Percentiles rank a stretch among this genome's conserved stretches.
These are phyloP conservation scores for Sinopyrophorus schimmeli DNA, from an alignment of 2,888 invertebrate genomes.

Conservation along the genomic window DNA sequence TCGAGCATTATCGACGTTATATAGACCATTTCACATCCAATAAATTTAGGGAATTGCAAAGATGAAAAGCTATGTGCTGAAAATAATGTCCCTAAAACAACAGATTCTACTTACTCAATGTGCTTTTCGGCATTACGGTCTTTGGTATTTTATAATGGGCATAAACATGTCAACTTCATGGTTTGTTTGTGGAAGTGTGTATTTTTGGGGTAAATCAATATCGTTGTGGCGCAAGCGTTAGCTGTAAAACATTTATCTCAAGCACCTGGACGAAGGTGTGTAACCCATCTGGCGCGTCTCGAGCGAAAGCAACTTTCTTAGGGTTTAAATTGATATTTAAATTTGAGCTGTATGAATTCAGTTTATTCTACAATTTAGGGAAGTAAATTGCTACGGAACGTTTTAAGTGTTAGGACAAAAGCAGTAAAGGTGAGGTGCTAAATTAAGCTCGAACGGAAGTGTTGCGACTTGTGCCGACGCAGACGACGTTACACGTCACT, in stretches of 20 bases:
- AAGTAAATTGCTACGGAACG: slow-evolving; percentile 26
- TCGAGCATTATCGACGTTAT: slow-evolving; percentile 26
- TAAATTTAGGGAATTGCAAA: slow-evolving; percentile 27
- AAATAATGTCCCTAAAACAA: slow-evolving; percentile 28
- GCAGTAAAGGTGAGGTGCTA: slow-evolving; percentile 27
- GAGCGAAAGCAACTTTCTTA: slow-evolving; percentile 13
- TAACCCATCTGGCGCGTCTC: slow-evolving; percentile 40
- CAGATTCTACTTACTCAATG: slow-evolving; percentile 24
- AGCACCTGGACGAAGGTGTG: slow-evolving; percentile 45
- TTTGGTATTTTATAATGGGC: slow-evolving; percentile 24
- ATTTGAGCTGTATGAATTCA: slow-evolving; percentile 24
- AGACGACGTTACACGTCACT: slow-evolving; percentile 30
- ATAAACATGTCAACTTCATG: slow-evolving; percentile 24
- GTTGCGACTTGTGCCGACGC: slow-evolving; percentile 21
- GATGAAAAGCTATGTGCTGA: slow-evolving; percentile 27
- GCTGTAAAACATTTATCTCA: slow-evolving; percentile 45
- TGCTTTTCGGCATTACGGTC: slow-evolving; percentile 6
- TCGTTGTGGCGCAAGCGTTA: slow-evolving; percentile 29
- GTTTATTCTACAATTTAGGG: slow-evolving; percentile 28
- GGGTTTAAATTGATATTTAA: slow-evolving; percentile 27
- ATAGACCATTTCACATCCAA: slow-evolving; percentile 29
- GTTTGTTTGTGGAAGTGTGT: slow-evolving; percentile 32
- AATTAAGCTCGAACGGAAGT: slow-evolving; percentile 27
- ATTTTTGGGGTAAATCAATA: slow-evolving; percentile 45
- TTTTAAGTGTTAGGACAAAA: slow-evolving; percentile 27